Conservation (phyloP, 2,797 vertebrate genomes). For the Rousettus madagascariensis region DNA sequence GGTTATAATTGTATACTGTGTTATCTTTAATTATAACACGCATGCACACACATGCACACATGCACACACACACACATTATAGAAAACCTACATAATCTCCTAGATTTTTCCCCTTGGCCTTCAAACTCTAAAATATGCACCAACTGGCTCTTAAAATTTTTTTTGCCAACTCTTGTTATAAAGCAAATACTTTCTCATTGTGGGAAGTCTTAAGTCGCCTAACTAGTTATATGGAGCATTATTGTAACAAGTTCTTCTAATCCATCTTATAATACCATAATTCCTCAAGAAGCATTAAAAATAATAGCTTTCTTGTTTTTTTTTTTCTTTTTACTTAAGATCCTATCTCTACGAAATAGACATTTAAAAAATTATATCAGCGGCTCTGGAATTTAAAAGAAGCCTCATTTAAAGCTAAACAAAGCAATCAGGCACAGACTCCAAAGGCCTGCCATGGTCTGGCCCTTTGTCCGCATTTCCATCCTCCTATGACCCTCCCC, state of each 20-base stretch:
- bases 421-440: not conserved
- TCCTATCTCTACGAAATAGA: not conserved
- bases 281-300: not conserved
- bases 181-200: not conserved
- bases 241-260: not conserved
- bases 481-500: not conserved
- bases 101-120: not conserved
- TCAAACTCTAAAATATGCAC: not conserved
- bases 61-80: not conserved
- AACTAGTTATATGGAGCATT: not conserved
- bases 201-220: not conserved
- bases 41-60: not conserved
- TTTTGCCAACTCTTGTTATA: not conserved
- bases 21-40: not conserved
- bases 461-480: not conserved
- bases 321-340: not conserved
- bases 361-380: not conserved
- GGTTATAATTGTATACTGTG: not conserved
- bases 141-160: not conserved
- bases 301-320: not conserved
- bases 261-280: not conserved
- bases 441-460: rapidly evolving
- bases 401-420: not conserved
- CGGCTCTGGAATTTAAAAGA: not conserved
- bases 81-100: not conserved